Percentiles rank a stretch among this genome's conserved stretches.
Conservation (phyloP, 2,113 vertebrate genomes). For the Numida meleagris region DNA sequence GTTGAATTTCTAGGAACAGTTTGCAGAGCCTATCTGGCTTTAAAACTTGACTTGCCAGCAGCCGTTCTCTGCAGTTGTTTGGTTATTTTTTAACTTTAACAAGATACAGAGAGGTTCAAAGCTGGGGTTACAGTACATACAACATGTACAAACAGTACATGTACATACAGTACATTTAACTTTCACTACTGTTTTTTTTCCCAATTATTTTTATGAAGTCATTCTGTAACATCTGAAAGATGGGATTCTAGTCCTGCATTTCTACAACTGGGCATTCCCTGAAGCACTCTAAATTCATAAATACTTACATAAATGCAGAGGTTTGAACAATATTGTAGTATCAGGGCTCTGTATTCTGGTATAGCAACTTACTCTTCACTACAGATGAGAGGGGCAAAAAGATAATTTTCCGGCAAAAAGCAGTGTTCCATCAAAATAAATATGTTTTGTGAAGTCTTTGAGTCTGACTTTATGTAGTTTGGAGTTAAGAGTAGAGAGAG, state of each 20-base stretch:
- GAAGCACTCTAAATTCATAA: neutral
- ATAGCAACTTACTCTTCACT: neutral
- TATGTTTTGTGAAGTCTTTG: neutral
- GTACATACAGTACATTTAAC: too few species aligned
- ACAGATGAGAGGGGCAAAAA: neutral
- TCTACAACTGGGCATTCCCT: neutral
- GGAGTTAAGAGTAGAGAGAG: neutral
- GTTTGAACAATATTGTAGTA: neutral
- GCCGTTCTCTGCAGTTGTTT: neutral
- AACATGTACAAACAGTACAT: too few species aligned
- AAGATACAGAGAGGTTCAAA: neutral
- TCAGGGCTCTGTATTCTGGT: neutral
- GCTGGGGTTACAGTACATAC: neutral
- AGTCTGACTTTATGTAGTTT: neutral
- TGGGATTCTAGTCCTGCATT: neutral
- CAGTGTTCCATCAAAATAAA: neutral
- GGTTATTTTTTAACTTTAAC: slow-evolving; percentile 5
- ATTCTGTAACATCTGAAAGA: neutral
- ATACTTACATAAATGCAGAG: neutral
- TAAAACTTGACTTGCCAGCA: slow-evolving; percentile 3
- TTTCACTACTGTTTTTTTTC: neutral
- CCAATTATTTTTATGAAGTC: neutral
- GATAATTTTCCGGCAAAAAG: neutral
- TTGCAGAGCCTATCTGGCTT: slow-evolving; percentile 6
- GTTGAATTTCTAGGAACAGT: slow-evolving; percentile 17